Evolutionary conservation across 2,888 invertebrate genomes (phyloP).

Genomic region (Cyrtodaria siliqua): DNA sequence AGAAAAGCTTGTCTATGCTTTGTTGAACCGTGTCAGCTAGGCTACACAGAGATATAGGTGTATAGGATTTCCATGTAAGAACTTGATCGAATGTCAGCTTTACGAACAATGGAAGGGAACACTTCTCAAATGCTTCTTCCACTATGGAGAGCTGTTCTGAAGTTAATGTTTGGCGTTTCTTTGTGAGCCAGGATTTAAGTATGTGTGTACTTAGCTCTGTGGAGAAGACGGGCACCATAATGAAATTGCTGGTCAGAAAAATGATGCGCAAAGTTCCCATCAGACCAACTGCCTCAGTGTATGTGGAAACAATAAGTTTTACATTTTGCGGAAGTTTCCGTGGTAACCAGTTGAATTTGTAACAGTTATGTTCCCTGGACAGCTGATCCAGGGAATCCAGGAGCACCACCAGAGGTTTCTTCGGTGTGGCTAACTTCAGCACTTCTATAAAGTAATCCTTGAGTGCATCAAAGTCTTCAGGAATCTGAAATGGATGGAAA

Average conservation of each 20-base stretch:
- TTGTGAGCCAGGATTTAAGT: conserved; percentile 73
- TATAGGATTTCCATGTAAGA: conserved; percentile 78
- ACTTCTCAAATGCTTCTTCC: conserved; percentile 71
- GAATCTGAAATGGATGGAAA: conserved; percentile 50
- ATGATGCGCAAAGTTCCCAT: conserved; percentile 69
- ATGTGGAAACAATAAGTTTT: conserved; percentile 76
- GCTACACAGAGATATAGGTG: conserved; percentile 51
- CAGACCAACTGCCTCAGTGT: conserved; percentile 74
- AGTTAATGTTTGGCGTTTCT: conserved; percentile 70
- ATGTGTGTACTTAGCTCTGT: conserved; percentile 72
- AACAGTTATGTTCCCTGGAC: conserved; percentile 71
- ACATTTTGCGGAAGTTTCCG: conserved; percentile 72
- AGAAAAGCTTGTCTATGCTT: conserved; percentile 78
- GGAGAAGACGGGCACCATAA: conserved; percentile 72
- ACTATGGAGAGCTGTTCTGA: conserved; percentile 73
- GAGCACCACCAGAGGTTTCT: conserved; percentile 72
- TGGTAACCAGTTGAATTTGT: conserved; percentile 81
- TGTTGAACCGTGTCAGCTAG: conserved; percentile 74
- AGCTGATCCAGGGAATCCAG: conserved; percentile 82
- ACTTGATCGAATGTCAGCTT: conserved; percentile 79
- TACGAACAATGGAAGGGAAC: conserved; percentile 80
- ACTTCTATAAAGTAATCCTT: conserved; percentile 70
- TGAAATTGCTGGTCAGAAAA: conserved; percentile 60
- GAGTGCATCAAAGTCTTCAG: conserved; percentile 71
- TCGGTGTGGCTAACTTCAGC: conserved; percentile 64